Percentiles rank a stretch among this genome's conserved stretches.
These are phyloP conservation scores for Chironomus riparius DNA, from an alignment of 2,888 invertebrate species.

Conservation along the genomic window DNA sequence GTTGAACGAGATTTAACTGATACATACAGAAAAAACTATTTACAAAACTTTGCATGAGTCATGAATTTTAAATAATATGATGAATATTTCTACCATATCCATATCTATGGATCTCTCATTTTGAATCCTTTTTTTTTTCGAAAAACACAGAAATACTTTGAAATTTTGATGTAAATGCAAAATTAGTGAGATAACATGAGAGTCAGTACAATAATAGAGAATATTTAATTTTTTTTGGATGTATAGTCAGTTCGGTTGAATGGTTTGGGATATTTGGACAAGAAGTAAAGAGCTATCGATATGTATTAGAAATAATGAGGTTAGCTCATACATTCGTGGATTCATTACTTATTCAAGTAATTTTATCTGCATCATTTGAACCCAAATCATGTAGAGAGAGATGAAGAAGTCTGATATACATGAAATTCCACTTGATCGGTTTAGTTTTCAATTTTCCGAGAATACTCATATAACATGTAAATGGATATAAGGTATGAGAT, in stretches of 20 bases:
- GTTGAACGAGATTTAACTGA: background rate
- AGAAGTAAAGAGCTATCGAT: too few relatives aligned
- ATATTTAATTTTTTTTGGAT: too few relatives aligned
- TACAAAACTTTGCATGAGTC: background rate
- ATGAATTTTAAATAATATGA: background rate
- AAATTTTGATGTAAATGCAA: background rate
- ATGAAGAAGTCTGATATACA: background rate
- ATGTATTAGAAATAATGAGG: background rate
- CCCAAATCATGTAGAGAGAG: background rate
- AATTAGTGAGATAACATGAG: background rate
- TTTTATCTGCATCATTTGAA: conserved; percentile 4
- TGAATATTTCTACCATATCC: too few relatives aligned
- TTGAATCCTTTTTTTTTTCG: background rate
- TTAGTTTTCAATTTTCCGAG: background rate
- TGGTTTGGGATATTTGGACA: background rate
- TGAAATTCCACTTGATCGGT: conserved; percentile 6
- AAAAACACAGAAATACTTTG: background rate
- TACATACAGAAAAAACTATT: background rate
- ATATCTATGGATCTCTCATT: background rate
- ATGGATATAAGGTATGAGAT: too few relatives aligned
- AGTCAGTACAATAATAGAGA: too few relatives aligned
- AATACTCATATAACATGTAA: too few relatives aligned
- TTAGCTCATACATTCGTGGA: background rate
- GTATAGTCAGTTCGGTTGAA: too few relatives aligned
- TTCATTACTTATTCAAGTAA: conserved; percentile 3